Evolutionary conservation across 1,140 invertebrate genomes (phyloP).

Genomic region (Adelges cooleyi): DNA sequence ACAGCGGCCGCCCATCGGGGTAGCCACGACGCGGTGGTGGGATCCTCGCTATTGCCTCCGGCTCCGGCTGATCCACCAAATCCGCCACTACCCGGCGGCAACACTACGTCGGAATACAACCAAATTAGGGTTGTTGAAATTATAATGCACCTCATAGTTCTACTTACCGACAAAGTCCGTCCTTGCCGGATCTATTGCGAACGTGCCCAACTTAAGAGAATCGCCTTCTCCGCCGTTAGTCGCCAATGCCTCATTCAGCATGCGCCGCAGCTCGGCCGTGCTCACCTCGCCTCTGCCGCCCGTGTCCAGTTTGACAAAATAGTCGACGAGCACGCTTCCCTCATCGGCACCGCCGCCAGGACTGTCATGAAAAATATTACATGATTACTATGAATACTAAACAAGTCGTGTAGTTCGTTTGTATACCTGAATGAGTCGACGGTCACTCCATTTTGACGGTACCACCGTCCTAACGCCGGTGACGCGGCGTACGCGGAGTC

Average conservation of each 20-base stretch:
- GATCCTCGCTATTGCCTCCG: too few species aligned
- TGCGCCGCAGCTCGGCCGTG: conserved; percentile 63
- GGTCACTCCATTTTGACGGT: conserved; percentile 54
- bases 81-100: too few species aligned
- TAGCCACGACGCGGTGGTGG: too few species aligned
- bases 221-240: conserved; percentile 38
- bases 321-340: conserved; percentile 79
- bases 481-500: conserved; percentile 68
- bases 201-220: conserved; percentile 58
- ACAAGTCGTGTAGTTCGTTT: background rate
- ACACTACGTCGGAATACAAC: too few species aligned
- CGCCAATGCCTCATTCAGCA: conserved; percentile 66
- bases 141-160: too few species aligned
- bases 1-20: too few species aligned
- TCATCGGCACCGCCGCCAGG: background rate
- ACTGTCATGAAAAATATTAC: background rate
- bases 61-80: too few species aligned
- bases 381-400: background rate
- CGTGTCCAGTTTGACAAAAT: conserved; percentile 62
- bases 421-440: conserved; percentile 71
- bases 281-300: conserved; percentile 64
- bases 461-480: conserved; percentile 62
- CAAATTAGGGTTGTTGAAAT: too few species aligned
- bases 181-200: conserved; percentile 67
- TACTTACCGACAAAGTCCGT: conserved; percentile 88